A percentile compares a stretch with the other conserved stretches of the same genome.
phyloP scores from a whole-genome alignment of 2,888 invertebrate genomes.

The Hymenopus coronatus region DNA sequence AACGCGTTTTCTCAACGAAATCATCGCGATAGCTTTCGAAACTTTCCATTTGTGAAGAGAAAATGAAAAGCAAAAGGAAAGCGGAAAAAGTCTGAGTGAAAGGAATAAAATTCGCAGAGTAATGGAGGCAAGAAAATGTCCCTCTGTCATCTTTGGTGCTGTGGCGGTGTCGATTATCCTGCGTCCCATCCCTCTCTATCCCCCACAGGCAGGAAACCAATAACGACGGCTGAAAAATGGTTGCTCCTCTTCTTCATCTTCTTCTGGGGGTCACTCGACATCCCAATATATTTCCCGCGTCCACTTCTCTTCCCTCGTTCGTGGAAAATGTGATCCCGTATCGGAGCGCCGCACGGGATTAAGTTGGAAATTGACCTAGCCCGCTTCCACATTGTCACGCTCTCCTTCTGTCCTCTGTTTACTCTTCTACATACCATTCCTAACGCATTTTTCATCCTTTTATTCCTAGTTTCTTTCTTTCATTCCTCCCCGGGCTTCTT shows the following conservation, averaged over 20 bases:
- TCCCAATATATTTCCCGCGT: slow-evolving; percentile 19
- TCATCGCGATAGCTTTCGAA: neutral
- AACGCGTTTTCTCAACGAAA: neutral
- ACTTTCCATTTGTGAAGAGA: neutral
- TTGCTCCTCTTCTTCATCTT: slow-evolving; percentile 39
- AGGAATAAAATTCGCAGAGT: neutral
- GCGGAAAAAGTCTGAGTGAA: neutral
- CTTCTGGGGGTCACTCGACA: slow-evolving; percentile 9
- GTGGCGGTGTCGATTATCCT: neutral
- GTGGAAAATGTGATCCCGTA: slow-evolving; percentile 27
- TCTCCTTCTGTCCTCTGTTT: neutral
- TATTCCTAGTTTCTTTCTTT: neutral
- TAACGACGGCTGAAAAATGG: slow-evolving; percentile 27
- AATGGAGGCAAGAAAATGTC: neutral
- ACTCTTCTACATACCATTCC: slow-evolving; percentile 32
- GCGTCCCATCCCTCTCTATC: neutral
- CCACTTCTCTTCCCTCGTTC: slow-evolving; percentile 30
- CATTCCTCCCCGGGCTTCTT: neutral
- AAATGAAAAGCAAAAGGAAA: neutral
- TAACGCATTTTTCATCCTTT: neutral
- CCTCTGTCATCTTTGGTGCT: neutral
- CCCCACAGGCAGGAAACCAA: slow-evolving; percentile 21
- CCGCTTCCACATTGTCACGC: slow-evolving; percentile 15
- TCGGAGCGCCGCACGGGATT: slow-evolving; percentile 4
- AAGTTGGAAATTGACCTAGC: slow-evolving; percentile 26